Evolutionary conservation across 2,797 vertebrate genomes (phyloP).

Genomic region (Neoniphon sammara): DNA sequence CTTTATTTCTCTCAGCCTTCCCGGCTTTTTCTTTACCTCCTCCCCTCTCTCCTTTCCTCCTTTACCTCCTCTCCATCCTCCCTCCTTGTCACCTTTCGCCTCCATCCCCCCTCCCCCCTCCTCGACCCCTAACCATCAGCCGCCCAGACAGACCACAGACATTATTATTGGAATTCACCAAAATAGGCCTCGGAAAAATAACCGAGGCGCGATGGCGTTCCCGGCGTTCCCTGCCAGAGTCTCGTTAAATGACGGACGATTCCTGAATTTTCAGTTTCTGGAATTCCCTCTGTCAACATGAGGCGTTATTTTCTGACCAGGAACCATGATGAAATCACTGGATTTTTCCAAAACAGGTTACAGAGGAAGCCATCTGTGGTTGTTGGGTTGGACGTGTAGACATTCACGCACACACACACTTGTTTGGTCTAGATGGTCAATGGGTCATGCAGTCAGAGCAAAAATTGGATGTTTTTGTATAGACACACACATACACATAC

Average conservation of each 20-base stretch:
- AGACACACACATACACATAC: not conserved
- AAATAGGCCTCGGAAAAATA: slow-evolving; percentile 58
- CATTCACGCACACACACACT: slow-evolving; percentile 1
- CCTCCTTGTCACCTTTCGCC: slow-evolving; percentile 6
- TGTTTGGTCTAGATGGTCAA: slow-evolving; percentile 36
- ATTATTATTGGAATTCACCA: slow-evolving; percentile 52
- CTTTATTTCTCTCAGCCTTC: not conserved
- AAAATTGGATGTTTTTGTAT: slow-evolving; percentile 12
- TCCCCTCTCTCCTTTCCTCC: not conserved
- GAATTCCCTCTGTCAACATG: slow-evolving; percentile 48
- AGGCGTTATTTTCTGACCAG: slow-evolving; percentile 35
- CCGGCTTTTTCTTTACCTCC: slow-evolving; percentile 1
- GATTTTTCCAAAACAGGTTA: slow-evolving; percentile 48
- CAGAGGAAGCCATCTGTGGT: slow-evolving; percentile 36
- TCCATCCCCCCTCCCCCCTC: slow-evolving; percentile 19
- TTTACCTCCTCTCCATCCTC: slow-evolving; percentile 1
- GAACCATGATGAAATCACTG: slow-evolving; percentile 35
- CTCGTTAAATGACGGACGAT: slow-evolving; percentile 24
- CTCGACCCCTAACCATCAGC: slow-evolving; percentile 40
- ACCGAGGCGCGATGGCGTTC: slow-evolving; percentile 21
- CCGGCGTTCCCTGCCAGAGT: slow-evolving; percentile 1
- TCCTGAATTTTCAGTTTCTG: slow-evolving; percentile 26
- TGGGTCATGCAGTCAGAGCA: slow-evolving; percentile 55
- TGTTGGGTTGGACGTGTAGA: not conserved
- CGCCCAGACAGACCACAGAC: slow-evolving; percentile 59